Conservation (phyloP, 2,113 vertebrate genomes). For the Myiozetetes cayanensis region DNA sequence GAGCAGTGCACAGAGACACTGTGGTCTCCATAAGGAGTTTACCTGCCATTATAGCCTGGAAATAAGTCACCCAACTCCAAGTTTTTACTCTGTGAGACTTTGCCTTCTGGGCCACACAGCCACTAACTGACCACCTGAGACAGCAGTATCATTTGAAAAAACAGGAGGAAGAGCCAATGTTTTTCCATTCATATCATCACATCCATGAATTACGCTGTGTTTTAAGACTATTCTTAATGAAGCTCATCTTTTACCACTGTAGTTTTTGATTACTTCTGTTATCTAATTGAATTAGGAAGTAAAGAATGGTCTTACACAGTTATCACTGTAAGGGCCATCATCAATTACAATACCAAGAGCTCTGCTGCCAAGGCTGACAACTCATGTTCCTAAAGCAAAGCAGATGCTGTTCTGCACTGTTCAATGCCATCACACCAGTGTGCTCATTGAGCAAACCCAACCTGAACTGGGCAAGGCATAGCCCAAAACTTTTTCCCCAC, state of each 20-base stretch:
- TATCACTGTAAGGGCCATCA: fast-evolving
- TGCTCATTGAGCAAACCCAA: background rate
- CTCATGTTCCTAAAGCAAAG: background rate
- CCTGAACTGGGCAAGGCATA: background rate
- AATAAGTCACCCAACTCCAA: background rate
- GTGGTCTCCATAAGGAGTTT: background rate
- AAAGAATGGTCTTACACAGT: background rate
- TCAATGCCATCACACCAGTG: background rate
- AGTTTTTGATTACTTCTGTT: background rate
- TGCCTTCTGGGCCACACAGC: background rate
- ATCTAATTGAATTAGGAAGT: background rate
- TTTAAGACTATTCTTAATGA: background rate
- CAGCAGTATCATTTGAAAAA: background rate
- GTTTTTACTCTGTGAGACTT: background rate
- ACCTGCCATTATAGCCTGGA: background rate
- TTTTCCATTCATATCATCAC: background rate
- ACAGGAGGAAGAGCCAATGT: background rate
- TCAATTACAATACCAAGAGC: background rate
- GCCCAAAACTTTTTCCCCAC: background rate
- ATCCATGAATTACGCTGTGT: background rate
- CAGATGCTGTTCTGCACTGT: background rate
- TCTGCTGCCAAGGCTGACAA: background rate
- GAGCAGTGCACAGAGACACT: background rate
- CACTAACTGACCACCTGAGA: background rate
- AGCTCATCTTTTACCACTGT: background rate